Conservation (phyloP, 1,140 invertebrate species). For the Nephotettix cincticeps region DNA sequence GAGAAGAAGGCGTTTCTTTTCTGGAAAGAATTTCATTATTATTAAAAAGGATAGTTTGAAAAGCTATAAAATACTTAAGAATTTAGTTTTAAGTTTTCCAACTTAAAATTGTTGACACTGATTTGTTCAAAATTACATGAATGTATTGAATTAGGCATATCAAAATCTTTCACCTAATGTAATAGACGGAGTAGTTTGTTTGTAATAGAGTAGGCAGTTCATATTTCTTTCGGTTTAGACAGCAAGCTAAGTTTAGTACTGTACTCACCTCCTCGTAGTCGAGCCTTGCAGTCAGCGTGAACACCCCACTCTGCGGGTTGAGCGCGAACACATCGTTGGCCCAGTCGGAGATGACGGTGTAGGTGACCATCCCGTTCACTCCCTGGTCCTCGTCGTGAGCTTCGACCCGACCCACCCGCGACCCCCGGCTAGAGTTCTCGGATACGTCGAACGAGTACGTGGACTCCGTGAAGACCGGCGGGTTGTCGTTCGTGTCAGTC, state of each 20-base stretch:
- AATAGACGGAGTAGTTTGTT: too few species aligned
- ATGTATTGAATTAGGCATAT: too few species aligned
- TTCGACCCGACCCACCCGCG: conserved; percentile 75
- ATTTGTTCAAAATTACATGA: too few species aligned
- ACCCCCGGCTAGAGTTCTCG: conserved; percentile 79
- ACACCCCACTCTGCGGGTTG: conserved; percentile 84
- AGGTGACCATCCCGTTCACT: conserved; percentile 83
- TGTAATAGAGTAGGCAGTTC: too few species aligned
- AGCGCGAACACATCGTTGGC: conserved; percentile 92
- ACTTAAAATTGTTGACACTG: too few species aligned
- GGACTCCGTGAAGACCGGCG: conserved; percentile 79
- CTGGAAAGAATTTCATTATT: too few species aligned
- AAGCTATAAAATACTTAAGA: too few species aligned
- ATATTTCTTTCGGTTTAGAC: too few species aligned
- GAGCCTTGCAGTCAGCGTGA: conserved; percentile 82
- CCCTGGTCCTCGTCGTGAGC: conserved; percentile 84
- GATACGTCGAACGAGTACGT: conserved; percentile 88
- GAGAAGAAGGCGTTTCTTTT: too few species aligned
- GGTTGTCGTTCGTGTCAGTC: conserved; percentile 91
- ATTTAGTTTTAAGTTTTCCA: too few species aligned
- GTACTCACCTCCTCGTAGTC: conserved; percentile 88
- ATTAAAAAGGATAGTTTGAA: too few species aligned
- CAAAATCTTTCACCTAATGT: background rate
- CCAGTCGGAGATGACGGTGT: conserved; percentile 89
- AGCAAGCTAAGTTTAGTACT: too few species aligned